Conservation (phyloP, 2,113 vertebrate species). For the Nerophis lumbriciformis region DNA sequence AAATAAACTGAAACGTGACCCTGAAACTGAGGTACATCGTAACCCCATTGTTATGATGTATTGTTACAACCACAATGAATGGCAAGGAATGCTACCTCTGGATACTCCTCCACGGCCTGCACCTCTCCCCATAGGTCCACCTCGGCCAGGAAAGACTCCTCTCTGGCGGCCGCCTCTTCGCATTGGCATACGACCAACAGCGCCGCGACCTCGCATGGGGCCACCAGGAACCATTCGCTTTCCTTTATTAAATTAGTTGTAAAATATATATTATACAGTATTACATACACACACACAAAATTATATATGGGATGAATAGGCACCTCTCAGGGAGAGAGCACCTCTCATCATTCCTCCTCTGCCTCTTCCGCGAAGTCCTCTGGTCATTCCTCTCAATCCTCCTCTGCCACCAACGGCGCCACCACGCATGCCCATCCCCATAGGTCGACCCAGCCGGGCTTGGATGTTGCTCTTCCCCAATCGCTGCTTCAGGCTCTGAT, state of each 20-base stretch:
- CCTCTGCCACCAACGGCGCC: constrained; percentile 78
- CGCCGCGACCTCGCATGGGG: constrained; percentile 80
- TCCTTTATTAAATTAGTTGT: constrained; percentile 24
- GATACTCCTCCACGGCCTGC: constrained; percentile 69
- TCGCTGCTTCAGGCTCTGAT: constrained; percentile 93
- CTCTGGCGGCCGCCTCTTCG: constrained; percentile 74
- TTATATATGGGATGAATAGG: background rate
- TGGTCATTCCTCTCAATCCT: constrained; percentile 79
- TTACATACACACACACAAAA: background rate
- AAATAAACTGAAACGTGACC: too few species aligned
- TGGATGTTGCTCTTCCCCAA: constrained; percentile 97
- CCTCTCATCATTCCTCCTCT: constrained; percentile 82
- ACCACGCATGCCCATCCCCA: constrained; percentile 78
- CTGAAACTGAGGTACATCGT: too few species aligned
- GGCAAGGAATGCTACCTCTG: background rate
- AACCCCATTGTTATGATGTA: too few species aligned
- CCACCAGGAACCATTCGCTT: constrained; percentile 59
- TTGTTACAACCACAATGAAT: background rate
- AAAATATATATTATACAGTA: too few species aligned
- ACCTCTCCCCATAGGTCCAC: constrained; percentile 78
- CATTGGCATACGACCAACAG: constrained; percentile 80
- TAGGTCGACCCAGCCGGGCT: constrained; percentile 87
- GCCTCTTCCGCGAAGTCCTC: constrained; percentile 80
- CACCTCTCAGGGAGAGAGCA: constrained; percentile 84
- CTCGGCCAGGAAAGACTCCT: constrained; percentile 78